These are phyloP conservation scores for Oryzias dopingdopingensis DNA, from an alignment of 2,797 vertebrate genomes.

Conservation along the genomic window DNA sequence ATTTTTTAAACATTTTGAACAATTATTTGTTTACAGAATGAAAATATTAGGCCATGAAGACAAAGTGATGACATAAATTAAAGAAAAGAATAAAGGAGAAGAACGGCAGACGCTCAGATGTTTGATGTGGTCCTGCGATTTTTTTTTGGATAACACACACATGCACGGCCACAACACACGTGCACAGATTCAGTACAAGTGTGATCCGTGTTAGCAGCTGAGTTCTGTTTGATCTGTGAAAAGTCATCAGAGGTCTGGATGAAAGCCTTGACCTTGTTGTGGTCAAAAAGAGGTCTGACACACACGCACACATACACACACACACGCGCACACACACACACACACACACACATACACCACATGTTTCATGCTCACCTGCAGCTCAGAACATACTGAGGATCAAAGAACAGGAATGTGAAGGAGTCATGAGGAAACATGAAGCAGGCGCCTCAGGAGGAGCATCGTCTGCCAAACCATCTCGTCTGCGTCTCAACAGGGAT, in stretches of 20 bases:
- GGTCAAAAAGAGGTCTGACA: neutral
- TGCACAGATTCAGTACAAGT: neutral
- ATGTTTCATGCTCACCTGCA: too few relatives aligned
- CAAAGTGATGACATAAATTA: too few relatives aligned
- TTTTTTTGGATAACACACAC: neutral
- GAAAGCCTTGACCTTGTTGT: neutral
- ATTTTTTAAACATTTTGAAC: too few relatives aligned
- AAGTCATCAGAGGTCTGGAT: neutral
- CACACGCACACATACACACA: neutral
- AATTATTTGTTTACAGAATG: too few relatives aligned
- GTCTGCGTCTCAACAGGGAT: too few relatives aligned
- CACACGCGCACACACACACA: neutral
- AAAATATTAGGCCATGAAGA: too few relatives aligned
- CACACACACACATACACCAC: neutral
- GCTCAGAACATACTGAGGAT: too few relatives aligned
- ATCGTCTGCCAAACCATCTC: too few relatives aligned
- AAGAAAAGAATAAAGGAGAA: neutral
- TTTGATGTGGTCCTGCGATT: too few relatives aligned
- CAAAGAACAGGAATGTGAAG: too few relatives aligned
- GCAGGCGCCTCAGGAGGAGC: too few relatives aligned
- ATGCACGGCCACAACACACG: neutral
- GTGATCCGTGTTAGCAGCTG: neutral
- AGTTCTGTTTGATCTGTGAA: constrained; percentile 1
- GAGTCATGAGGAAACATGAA: too few relatives aligned
- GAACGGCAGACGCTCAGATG: neutral